Conservation (phyloP, 1,140 invertebrate species). For the Drosophila malerkotliana region DNA sequence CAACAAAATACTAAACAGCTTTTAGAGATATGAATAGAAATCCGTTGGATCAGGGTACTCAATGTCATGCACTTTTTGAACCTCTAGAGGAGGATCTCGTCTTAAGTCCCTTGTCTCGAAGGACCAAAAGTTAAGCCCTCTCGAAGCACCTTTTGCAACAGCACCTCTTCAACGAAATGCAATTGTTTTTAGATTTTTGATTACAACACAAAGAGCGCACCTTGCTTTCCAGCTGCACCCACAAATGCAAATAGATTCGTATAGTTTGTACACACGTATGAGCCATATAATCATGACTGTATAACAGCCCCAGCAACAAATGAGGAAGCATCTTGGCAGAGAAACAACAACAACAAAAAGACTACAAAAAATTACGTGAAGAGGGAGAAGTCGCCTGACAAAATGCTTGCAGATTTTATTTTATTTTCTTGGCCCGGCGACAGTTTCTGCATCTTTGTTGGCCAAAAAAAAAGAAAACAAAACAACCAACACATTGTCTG, state of each 20-base stretch:
- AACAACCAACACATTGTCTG: constrained; percentile 59
- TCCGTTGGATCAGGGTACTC: constrained; percentile 6
- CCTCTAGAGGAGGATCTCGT: no score
- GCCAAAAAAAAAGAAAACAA: constrained; percentile 45
- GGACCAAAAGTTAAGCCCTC: constrained; percentile 31
- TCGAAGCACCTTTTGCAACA: constrained; percentile 30
- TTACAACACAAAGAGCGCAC: constrained; percentile 54
- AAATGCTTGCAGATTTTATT: constrained; percentile 70
- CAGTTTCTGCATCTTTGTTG: constrained; percentile 53
- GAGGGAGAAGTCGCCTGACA: constrained; percentile 67
- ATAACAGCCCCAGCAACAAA: constrained; percentile 37
- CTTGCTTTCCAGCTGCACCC: constrained; percentile 55
- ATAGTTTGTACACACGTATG: constrained; percentile 25
- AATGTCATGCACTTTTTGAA: constrained; percentile 4
- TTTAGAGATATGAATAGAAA: no score
- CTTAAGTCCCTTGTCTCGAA: not conserved
- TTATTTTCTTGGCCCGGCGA: constrained; percentile 60
- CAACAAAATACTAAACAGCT: no score
- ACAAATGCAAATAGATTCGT: constrained; percentile 56
- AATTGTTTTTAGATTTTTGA: constrained; percentile 36
- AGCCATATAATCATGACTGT: constrained; percentile 56
- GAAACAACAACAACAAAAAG: not conserved
- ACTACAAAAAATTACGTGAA: constrained; percentile 13
- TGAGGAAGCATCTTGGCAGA: constrained; percentile 40
- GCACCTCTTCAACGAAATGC: constrained; percentile 20